phyloP scores from a whole-genome alignment of 2,113 vertebrate species.

The Notarius lentiginosus region DNA sequence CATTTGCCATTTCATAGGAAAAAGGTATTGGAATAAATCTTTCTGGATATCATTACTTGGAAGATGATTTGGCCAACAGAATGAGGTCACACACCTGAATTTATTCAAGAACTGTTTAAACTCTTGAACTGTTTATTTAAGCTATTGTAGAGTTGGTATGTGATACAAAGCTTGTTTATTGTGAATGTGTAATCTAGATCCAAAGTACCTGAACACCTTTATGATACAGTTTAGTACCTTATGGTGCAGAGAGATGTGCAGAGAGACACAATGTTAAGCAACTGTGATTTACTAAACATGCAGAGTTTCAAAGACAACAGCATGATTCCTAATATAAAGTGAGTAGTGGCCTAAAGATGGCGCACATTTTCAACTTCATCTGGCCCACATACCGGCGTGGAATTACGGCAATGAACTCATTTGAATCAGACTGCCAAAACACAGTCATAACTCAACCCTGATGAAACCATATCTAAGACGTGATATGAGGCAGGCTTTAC shows the following conservation, averaged over 20 bases:
- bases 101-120: constrained; percentile 11
- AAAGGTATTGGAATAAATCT: constrained; percentile 5
- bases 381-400: background rate
- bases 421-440: background rate
- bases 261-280: constrained; percentile 7
- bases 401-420: background rate
- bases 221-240: background rate
- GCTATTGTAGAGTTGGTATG: constrained; percentile 43
- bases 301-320: constrained; percentile 5
- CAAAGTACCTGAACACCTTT: constrained; percentile 24
- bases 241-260: constrained; percentile 33
- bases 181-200: background rate
- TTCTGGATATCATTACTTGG: background rate
- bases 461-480: background rate
- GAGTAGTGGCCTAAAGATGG: background rate
- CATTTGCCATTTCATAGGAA: constrained; percentile 2
- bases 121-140: constrained; percentile 47
- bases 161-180: constrained; percentile 27
- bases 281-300: background rate
- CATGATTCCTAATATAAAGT: background rate
- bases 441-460: background rate
- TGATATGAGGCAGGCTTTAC: background rate
- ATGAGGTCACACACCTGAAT: constrained; percentile 29
- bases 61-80: constrained; percentile 4
- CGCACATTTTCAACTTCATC: background rate